These are phyloP conservation scores for Psilopogon haemacephalus DNA, from an alignment of 2,113 vertebrate genomes.

Conservation along the genomic window DNA sequence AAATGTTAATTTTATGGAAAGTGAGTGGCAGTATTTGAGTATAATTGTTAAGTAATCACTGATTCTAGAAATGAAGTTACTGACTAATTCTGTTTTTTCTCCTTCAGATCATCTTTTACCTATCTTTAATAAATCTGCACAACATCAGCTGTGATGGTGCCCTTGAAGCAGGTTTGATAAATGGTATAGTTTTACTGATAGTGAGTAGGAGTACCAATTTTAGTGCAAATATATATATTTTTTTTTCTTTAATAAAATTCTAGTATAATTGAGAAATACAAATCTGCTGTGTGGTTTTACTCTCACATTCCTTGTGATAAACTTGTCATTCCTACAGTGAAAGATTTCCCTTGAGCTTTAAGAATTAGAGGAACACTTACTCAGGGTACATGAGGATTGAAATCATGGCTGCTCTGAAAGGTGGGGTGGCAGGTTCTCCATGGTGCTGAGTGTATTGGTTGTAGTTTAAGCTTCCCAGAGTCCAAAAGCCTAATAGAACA, in stretches of 20 bases:
- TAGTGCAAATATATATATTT: neutral
- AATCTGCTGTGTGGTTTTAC: neutral
- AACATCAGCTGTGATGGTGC: neutral
- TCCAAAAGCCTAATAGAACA: too few species aligned
- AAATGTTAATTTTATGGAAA: neutral
- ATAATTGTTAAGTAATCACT: neutral
- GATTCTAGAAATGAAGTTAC: neutral
- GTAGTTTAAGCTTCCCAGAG: too few species aligned
- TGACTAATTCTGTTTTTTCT: neutral
- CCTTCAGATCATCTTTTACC: neutral
- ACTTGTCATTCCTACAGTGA: neutral
- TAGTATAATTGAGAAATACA: neutral
- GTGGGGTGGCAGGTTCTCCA: neutral
- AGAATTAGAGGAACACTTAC: neutral
- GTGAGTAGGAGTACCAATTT: neutral
- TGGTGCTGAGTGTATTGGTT: too few species aligned
- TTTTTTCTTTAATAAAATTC: neutral
- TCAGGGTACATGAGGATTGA: neutral
- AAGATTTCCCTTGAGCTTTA: neutral
- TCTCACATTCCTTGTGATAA: neutral
- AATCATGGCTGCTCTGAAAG: neutral
- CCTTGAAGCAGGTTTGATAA: neutral
- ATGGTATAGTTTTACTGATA: neutral
- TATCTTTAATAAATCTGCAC: neutral
- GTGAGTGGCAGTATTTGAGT: neutral